Base-by-base conservation (phyloP, 2,113 vertebrate genomes). In the Boleophthalmus pectinirostris region DNA sequence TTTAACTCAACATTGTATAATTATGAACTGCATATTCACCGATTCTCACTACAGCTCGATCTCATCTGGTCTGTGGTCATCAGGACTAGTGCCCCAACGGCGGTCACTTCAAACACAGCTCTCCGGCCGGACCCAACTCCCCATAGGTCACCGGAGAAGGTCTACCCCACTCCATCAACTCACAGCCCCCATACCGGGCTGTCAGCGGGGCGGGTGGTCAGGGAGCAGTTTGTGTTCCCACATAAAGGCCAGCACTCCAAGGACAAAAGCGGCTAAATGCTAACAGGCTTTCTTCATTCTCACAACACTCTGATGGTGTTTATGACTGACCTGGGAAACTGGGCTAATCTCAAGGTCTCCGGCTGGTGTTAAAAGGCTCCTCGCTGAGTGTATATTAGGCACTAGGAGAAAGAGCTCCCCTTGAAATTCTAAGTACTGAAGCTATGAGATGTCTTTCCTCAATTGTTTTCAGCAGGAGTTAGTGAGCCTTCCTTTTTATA, bases 141-240 rank as follows among this genome's bases (percentile, higher is more conserved):
- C 61, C 61, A 73, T 68, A 45, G 81, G 84, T 88, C 85, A 90
- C 15, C 21, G 81, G 56, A 80, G 58, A 82, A 72, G 60, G 76
- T 61, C 58, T 20, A 65, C 73, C 73, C 51, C 77, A 57, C 80
- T 72, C 82, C 74, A 80, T 88, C 82, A 87, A 76, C 24, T 23
- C 56, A 3, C 69, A 21, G 15, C 54, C 69, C 73, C n/a, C 61
- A 69, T 85, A 87, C 86, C 66, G 49, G 53, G 74, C 82, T 90
- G 85, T 91, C 87, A 84, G 80, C 86, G 73, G 54, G 82, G 21
- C 6, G 38, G 66, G 57, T 21, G 57, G 67, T 47, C 54, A 7
- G 74, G 72, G 54, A 72, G 9, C 16, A 49, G 67, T 75, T 58
- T 79, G 70, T 79, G 75, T 84, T 82, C 49, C 69, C 77, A 81